These are phyloP conservation scores for Eubucco bourcierii DNA, from an alignment of 2,113 vertebrate genomes.

Conservation along the genomic window DNA sequence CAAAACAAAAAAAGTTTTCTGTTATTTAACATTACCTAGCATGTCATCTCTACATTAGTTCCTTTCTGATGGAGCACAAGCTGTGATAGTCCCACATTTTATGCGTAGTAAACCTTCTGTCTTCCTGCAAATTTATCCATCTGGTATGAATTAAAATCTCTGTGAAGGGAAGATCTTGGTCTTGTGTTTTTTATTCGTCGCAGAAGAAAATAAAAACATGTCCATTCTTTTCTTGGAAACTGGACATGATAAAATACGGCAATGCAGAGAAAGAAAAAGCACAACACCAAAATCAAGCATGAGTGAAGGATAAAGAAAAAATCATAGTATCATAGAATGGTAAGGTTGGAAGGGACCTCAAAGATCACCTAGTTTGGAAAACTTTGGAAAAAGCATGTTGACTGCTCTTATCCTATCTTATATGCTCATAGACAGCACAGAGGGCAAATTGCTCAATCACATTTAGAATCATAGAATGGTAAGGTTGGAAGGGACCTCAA, in stretches of 20 bases:
- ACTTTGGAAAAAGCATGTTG: no score
- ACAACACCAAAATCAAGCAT: neutral
- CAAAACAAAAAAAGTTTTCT: neutral
- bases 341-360: no score
- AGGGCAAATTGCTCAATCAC: no score
- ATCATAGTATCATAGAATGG: no score
- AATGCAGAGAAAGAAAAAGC: neutral
- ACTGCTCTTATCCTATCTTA: no score
- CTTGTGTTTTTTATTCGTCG: neutral
- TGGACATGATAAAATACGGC: neutral
- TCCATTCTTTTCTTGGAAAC: neutral
- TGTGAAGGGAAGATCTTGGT: neutral
- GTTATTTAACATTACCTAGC: neutral
- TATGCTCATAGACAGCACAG: no score
- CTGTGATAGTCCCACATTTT: slow-evolving; percentile 26
- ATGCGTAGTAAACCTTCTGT: slow-evolving; percentile 2
- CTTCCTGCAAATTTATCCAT: slow-evolving; percentile 25
- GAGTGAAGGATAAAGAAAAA: neutral
- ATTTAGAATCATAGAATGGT: no score
- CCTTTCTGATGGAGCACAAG: neutral
- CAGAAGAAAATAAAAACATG: neutral
- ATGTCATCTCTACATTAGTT: neutral
- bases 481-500: no score
- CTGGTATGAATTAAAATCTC: slow-evolving; percentile 2
- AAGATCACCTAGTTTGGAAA: no score